Evolutionary conservation across 2,888 invertebrate genomes (phyloP).

Genomic region (Halictus ligatus): DNA sequence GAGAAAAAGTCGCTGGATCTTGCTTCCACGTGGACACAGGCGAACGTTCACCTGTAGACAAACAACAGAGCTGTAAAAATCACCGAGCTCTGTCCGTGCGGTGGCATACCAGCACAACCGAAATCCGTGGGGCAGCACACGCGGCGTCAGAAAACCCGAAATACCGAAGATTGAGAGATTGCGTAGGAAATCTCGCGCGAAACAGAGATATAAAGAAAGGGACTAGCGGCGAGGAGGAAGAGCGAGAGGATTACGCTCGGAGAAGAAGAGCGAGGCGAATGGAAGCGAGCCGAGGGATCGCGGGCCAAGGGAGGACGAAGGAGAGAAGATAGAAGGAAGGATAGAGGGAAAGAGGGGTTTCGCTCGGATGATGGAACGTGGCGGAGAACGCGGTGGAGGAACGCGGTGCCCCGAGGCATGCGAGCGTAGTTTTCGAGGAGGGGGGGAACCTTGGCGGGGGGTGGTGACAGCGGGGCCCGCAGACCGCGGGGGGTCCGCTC

Average conservation of each 20-base stretch:
- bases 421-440: slow-evolving; percentile 64
- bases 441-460: slow-evolving; percentile 84
- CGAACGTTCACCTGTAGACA: neutral
- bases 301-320: slow-evolving; percentile 6
- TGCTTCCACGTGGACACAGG: neutral
- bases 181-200: slow-evolving; percentile 62
- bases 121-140: neutral
- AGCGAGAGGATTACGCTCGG: neutral
- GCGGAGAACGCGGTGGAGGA: slow-evolving; percentile 61
- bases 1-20: too few species aligned
- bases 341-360: slow-evolving; percentile 28
- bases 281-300: slow-evolving; percentile 46
- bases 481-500: slow-evolving; percentile 86
- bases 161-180: slow-evolving; percentile 64
- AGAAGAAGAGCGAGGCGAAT: slow-evolving; percentile 21
- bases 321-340: slow-evolving; percentile 7
- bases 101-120: neutral
- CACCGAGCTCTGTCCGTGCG: neutral
- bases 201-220: slow-evolving; percentile 44
- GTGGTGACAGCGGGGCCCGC: slow-evolving; percentile 82
- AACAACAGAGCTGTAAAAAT: neutral
- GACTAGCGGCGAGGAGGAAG: neutral
- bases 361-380: slow-evolving; percentile 67
- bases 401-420: slow-evolving; percentile 68
- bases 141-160: slow-evolving; percentile 45